Evolutionary conservation across 2,797 vertebrate species (phyloP).

Genomic region (Trachurus trachurus): DNA sequence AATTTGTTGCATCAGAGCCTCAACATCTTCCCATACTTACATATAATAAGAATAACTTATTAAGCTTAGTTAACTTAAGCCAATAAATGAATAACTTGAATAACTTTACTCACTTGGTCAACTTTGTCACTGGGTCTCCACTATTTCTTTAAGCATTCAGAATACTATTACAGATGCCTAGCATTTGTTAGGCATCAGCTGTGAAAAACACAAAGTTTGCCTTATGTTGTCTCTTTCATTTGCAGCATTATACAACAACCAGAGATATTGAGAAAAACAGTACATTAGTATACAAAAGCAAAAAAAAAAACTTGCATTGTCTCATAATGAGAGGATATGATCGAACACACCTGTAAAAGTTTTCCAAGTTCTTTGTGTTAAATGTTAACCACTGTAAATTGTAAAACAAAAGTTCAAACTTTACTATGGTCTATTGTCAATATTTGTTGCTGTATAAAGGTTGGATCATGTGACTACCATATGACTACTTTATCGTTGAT

Average conservation of each 20-base stretch:
- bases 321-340: neutral
- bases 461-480: neutral
- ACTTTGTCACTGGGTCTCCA: too few species aligned
- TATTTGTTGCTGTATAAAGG: neutral
- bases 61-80: too few species aligned
- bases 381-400: neutral
- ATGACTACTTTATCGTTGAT: neutral
- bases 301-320: neutral
- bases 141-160: too few species aligned
- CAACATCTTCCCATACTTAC: too few species aligned
- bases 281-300: neutral
- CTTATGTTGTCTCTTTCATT: neutral
- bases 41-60: too few species aligned
- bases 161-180: too few species aligned
- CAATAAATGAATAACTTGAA: too few species aligned
- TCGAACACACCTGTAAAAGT: neutral
- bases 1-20: too few species aligned
- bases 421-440: neutral
- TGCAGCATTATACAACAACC: neutral
- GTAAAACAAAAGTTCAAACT: neutral
- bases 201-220: too few species aligned
- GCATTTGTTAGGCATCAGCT: too few species aligned
- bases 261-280: neutral
- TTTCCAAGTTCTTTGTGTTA: neutral
- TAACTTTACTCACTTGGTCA: too few species aligned